Evolutionary conservation across 2,888 invertebrate genomes (phyloP), one percentile per base, ranked within the genome.

Genomic region (Oxytorus armatus): DNA sequence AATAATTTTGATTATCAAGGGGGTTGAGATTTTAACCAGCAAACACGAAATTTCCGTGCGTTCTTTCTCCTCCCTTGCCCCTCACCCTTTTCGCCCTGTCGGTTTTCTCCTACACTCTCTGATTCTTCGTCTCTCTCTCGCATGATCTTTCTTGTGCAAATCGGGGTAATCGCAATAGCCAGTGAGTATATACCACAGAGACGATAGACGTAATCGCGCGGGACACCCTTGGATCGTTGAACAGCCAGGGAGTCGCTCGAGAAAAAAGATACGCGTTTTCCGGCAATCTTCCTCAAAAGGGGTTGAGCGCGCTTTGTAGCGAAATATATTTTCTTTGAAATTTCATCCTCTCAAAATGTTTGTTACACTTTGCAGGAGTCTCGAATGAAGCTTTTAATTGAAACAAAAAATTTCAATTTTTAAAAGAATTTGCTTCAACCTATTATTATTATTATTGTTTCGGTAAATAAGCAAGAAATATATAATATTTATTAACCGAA

Each of bases 151-250:
- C 36, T 11, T n/a, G 39, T 18, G 23, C 49, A 39, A 72, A 66
- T 49, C 51, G 36, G 42, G 21, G 42, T 39, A 51, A 66, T 72
- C 65, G 42, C 65, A 70, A 33, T 57, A 47, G 63, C 53, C 14
- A 7, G 14, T 21, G 49, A 14, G 14, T 39, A 39, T 39, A 39
- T 29, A 75, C 5, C 3, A 55, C 39, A 14, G 47, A 29, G 11
- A 25, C 70, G 55, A 63, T 63, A 33, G 47, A 61, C 51, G 68
- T 53, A 77, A 69, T 69, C 76, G 76, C 25, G 16, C 44, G 69
- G 21, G 69, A 70, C 63, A 70, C 59, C 72, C 33, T 16, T 42
- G 66, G 72, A 66, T 57, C 72, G 51, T 57, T 49, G 57, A 70
- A 11, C 65, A 70, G 51, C 1, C 29, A 47, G 25, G 7, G 33